Evolutionary conservation across 2,888 invertebrate genomes (phyloP).

Genomic region (Tenthredo scrophulariae): DNA sequence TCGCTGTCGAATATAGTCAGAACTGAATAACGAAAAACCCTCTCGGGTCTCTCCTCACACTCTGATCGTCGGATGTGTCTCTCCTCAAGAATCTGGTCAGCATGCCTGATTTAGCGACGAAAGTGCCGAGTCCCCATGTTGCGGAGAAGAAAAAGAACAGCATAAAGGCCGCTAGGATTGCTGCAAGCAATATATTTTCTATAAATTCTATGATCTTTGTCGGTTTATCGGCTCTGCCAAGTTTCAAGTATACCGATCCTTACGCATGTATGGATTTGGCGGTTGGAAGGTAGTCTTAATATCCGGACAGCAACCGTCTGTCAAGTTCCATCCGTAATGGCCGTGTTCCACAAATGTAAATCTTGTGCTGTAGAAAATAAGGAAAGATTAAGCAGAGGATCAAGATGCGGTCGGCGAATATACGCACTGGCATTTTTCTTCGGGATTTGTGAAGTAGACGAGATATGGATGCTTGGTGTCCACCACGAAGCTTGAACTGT

Average conservation of each 20-base stretch:
- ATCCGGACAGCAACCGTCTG: conserved; percentile 65
- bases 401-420: background rate
- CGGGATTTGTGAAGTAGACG: conserved; percentile 65
- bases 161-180: conserved; percentile 69
- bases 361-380: conserved; percentile 64
- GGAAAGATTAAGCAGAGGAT: background rate
- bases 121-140: conserved; percentile 58
- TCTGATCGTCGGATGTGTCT: conserved; percentile 54
- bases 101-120: conserved; percentile 61
- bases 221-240: background rate
- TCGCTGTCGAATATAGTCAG: background rate
- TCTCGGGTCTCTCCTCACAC: conserved; percentile 57
- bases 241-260: conserved; percentile 56
- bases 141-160: conserved; percentile 50
- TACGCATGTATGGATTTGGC: conserved; percentile 73
- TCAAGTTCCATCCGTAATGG: conserved; percentile 76
- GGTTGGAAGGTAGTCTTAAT: conserved; percentile 69
- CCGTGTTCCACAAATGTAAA: conserved; percentile 75
- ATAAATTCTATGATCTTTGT: background rate
- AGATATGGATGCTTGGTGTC: conserved; percentile 71
- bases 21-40: background rate
- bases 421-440: conserved; percentile 70
- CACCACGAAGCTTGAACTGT: conserved; percentile 67
- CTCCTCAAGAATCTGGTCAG: conserved; percentile 61
- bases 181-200: conserved; percentile 61